phyloP scores from a whole-genome alignment of 2,888 invertebrate genomes.

The Liposcelis brunnea region DNA sequence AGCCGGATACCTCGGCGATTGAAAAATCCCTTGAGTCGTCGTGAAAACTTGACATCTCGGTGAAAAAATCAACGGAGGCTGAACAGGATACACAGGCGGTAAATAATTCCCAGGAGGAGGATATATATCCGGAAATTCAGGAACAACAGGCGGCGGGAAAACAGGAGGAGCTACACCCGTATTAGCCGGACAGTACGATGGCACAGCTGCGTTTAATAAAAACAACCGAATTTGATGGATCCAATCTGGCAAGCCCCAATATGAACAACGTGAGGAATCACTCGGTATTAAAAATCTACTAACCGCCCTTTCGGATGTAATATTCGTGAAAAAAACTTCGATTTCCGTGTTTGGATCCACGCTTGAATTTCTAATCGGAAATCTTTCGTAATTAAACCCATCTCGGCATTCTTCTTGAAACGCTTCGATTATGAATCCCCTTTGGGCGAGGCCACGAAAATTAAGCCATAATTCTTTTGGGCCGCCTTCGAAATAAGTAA shows the following conservation, averaged over 20 bases:
- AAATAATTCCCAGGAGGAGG: no score
- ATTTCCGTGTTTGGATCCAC: slow-evolving; percentile 1
- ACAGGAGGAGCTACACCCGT: background rate
- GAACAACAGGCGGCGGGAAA: background rate
- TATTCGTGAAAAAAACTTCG: slow-evolving; percentile 3
- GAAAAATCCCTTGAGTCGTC: background rate
- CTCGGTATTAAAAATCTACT: slow-evolving; percentile 1
- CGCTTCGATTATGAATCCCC: slow-evolving; percentile 3
- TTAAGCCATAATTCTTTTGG: background rate
- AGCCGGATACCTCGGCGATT: slow-evolving; percentile 2
- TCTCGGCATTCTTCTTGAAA: background rate
- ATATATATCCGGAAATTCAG: background rate
- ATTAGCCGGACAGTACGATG: no score
- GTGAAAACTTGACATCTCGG: background rate
- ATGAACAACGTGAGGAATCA: background rate
- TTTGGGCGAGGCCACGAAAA: background rate
- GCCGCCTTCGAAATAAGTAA: background rate
- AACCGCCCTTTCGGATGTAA: background rate
- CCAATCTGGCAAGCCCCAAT: background rate
- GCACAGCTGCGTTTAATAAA: no score
- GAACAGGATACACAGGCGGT: background rate
- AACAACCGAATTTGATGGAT: background rate
- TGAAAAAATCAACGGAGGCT: background rate
- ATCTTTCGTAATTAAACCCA: background rate
- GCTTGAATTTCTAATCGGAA: background rate